Conservation (phyloP, 2,797 vertebrate genomes). For the Sibirionetta formosa region DNA sequence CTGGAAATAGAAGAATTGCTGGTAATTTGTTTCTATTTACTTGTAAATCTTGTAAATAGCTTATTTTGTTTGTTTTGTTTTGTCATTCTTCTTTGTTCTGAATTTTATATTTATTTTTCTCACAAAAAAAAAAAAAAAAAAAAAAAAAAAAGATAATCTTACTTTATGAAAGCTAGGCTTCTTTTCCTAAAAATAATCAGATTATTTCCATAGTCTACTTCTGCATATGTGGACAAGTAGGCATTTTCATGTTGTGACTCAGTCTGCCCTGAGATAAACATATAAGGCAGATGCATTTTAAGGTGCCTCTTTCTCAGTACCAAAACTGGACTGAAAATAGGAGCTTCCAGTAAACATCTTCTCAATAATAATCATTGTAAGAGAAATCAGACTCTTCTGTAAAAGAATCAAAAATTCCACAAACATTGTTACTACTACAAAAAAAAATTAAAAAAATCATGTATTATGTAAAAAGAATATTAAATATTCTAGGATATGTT, state of each 20-base stretch:
- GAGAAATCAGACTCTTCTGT: neutral
- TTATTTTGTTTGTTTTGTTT: rapidly evolving
- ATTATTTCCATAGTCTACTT: neutral
- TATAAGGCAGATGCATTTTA: neutral
- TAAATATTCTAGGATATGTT: neutral
- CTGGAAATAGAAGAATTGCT: neutral
- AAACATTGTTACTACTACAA: neutral
- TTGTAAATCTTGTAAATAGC: neutral
- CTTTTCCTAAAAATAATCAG: neutral
- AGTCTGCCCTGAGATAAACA: neutral
- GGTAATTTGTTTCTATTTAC: neutral
- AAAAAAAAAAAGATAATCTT: neutral
- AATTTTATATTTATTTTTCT: neutral
- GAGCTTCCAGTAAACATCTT: neutral
- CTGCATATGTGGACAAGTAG: neutral
- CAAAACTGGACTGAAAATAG: neutral
- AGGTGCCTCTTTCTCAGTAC: neutral
- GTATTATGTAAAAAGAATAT: neutral
- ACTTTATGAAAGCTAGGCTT: neutral
- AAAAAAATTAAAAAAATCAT: no score
- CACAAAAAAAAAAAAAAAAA: neutral
- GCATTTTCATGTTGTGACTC: neutral
- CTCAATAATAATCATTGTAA: neutral
- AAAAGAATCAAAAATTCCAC: neutral
- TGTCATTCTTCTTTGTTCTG: neutral